A percentile compares a stretch with the other conserved stretches of the same genome.
These are phyloP conservation scores for Eunapius fragilis DNA, from an alignment of 37 sponge, comb jelly and placozoan genomes.

Conservation along the genomic window DNA sequence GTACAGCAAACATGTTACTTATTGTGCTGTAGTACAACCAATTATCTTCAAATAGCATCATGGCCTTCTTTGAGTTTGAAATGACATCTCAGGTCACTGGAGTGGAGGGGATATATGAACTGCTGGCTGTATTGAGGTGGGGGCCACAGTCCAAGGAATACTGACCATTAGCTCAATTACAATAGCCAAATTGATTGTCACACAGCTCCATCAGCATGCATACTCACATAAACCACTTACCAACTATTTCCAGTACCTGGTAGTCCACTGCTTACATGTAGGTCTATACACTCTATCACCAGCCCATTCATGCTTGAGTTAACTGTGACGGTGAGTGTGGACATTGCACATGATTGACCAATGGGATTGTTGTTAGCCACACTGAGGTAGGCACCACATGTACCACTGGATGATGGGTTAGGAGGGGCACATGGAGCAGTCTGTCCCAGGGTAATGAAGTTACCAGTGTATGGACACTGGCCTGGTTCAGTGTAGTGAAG, in stretches of 20 bases:
- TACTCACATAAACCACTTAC: no score
- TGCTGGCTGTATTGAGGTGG: no score
- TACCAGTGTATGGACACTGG: not conserved
- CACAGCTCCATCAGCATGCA: no score
- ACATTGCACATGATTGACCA: not conserved
- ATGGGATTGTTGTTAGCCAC: not conserved
- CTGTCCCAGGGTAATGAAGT: not conserved
- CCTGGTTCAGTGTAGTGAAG: not conserved
- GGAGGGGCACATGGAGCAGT: not conserved
- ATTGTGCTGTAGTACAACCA: no score
- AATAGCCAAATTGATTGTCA: no score
- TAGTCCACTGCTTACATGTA: not conserved
- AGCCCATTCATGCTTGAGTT: not conserved
- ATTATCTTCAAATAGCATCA: no score
- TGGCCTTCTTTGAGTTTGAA: no score
- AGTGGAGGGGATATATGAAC: no score
- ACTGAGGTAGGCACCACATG: not conserved
- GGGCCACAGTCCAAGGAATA: no score
- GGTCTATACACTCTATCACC: not conserved
- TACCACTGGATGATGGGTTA: not conserved
- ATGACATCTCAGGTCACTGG: no score
- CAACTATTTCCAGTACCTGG: not conserved
- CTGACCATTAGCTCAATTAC: no score
- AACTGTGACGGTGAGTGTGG: not conserved
- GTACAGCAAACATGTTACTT: no score